Percentiles rank a stretch among this genome's conserved stretches.
phyloP scores from a whole-genome alignment of 2,888 invertebrate species.

The Thymelicus acteon region DNA sequence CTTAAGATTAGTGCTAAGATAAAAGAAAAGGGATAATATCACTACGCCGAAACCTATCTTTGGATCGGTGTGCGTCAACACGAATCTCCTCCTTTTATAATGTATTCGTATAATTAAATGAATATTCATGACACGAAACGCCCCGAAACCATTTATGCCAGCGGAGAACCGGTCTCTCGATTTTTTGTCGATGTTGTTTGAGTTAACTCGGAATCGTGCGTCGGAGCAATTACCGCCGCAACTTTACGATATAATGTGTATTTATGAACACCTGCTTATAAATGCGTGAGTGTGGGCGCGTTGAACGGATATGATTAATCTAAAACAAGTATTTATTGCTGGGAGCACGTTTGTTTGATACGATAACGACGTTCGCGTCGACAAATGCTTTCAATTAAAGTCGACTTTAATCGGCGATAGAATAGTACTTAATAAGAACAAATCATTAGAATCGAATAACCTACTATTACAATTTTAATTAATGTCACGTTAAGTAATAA shows the following conservation, averaged over 20 bases:
- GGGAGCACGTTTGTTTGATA: conserved; percentile 55
- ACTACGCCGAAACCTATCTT: conserved; percentile 57
- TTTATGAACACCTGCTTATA: conserved; percentile 68
- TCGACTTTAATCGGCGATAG: conserved; percentile 8
- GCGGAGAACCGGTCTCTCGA: conserved; percentile 65
- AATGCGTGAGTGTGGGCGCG: conserved; percentile 60
- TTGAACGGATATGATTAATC: conserved; percentile 69
- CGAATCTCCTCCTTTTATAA: conserved; percentile 53
- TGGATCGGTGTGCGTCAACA: conserved; percentile 68
- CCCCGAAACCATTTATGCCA: conserved; percentile 67
- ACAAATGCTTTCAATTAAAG: conserved; percentile 32
- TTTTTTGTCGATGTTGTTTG: conserved; percentile 72
- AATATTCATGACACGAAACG: conserved; percentile 72
- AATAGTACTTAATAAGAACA: not conserved
- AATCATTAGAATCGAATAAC: not conserved
- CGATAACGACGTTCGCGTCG: conserved; percentile 44
- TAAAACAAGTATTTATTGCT: conserved; percentile 63
- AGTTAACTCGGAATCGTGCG: conserved; percentile 59
- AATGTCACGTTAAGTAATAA: not conserved
- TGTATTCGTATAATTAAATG: conserved; percentile 63
- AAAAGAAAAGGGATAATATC: conserved; percentile 53
- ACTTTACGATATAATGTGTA: conserved; percentile 64
- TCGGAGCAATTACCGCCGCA: conserved; percentile 65
- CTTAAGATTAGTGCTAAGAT: too few relatives aligned
- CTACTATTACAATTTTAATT: not conserved